Evolutionary conservation across 2,888 invertebrate genomes (phyloP), one percentile per base, ranked within the genome.

Genomic region (Epirrhoe tristata): DNA sequence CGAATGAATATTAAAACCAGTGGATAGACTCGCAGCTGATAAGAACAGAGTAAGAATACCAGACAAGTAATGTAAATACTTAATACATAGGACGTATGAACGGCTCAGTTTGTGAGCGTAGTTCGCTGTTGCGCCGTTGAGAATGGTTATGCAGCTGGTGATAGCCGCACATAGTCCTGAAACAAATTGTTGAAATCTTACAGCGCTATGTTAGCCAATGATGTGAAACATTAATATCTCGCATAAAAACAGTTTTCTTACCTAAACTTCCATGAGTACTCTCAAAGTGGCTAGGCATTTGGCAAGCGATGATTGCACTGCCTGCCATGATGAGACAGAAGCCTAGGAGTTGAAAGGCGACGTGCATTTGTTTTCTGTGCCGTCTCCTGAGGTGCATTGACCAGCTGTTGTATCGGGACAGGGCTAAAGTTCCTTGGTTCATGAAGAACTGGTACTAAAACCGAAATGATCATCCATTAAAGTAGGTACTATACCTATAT

Each of bases 361-460:
- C 72, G 43, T 86, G 84, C 0, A 81, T 43, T 6, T 71, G 73
- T 4, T 67, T 79, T 63, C 71, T 79, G 43, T 77, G 59, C 0
- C 69, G 63, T n/a, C 75, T 75, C 1, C 63, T 69, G 0, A 85
- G 58, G 36, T 75, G 76, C 56, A 81, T 74, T 1, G 85, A 81
- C 85, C 85, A 86, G 61, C 79, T 78, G 69, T 86, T 86, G 69
- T 77, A 82, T 5, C 77, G 78, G 0, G 85, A 83, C 17, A 85
- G 32, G 0, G 82, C 72, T 17, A 86, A 63, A 0, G 74, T 80
- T 7, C 82, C 87, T 77, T 85, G 85, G 63, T 76, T 78, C 84
- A 86, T 84, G 63, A 82, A 81, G 67, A 86, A 79, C 72, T 86
- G 86, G 64, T 84, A 86, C 86, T 87, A 79, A 32, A 83, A 78